Base-by-base conservation (phyloP, 2,797 vertebrate species). In the Iguana delicatissima region DNA sequence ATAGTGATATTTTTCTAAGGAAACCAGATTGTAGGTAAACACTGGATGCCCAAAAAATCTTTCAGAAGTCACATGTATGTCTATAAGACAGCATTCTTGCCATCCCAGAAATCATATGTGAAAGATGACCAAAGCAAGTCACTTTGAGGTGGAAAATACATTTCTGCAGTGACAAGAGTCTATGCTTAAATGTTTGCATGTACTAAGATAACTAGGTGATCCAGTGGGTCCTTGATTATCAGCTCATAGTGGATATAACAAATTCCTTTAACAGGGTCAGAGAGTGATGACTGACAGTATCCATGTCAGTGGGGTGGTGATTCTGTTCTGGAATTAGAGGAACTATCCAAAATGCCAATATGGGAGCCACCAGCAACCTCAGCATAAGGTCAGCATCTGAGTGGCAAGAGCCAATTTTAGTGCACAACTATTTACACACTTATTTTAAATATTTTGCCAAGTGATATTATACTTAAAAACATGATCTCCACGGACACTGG, bases 401-500 rank as follows among this genome's bases (percentile, higher is more conserved):
- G 13, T 57, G 59, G 4, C 38, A 86, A 32, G 10, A 32, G 59
- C 38, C n/a, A 50, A 20, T 82, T 64, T 50, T 74, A 74, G 76
- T 52, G 20, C 22, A 74, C 32, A 57, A 50, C 18, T 77, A 57
- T 84, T 88, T 80, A 57, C 74, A 84, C 7, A n/a, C 62, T 57
- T 57, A 85, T 59, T 80, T 88, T 77, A 86, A 85, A 91, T 50
- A 84, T 42, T 91, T 26, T 35, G 5, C 87, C 80, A 81, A 79
- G 85, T 84, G 3, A 89, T 81, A 73, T 59, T 83, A 35, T 55
- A 91, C 81, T 62, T 89, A 90, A 67, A 67, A 89, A 87, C 86
- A 69, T 85, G 76, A 82, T 84, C 89, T 89, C 91, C 91, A 83
- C 85, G 29, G 90, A 80, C 91, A 81, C 90, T 88, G 8, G 57